Base-by-base conservation (phyloP, 2,888 invertebrate species). In the Hemistola chrysoprasaria region DNA sequence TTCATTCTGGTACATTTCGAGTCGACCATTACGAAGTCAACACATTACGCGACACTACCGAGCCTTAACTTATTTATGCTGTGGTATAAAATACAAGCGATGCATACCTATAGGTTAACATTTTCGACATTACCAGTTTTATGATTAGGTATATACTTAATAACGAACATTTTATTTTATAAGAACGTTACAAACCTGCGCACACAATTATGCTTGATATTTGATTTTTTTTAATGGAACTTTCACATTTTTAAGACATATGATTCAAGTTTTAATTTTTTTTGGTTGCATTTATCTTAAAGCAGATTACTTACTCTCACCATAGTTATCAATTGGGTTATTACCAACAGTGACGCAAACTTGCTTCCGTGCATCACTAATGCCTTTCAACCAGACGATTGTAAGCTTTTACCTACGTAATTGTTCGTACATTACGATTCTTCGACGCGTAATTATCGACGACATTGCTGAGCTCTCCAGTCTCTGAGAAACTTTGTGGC, bases 391-490 rank as follows among this genome's bases (percentile, higher is more conserved):
- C 40, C 4, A 35, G 26, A 41, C 23, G 41, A 27, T 22, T 35
- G 43, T 44, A 32, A 55, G 39, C 52, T 68, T 59, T 68, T 61
- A 51, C 57, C 62, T 56, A 59, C 45, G 72, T 79, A 78, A 77
- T 78, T 78, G 71, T 78, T 73, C 63, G 60, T 55, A 69, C 68
- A 71, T 72, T 67, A 77, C 69, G 70, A 71, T 74, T 70, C 62
- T 56, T 62, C 56, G 62, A 54, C 66, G 56, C 59, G 69, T 73
- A 72, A 78, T 77, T 75, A 77, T 71, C 62, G 63, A 62, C 65
- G 65, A 70, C 72, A 65, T 60, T 62, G 62, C 60, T 61, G 57
- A 65, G 54, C 57, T 54, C 58, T 52, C 50, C 58, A 41, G 45
- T 49, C 53, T 45, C 44, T 59, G 51, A 60, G 65, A 68, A 62